phyloP scores from a whole-genome alignment of 2,797 vertebrate genomes.

The Rhadinocentrus ornatus region DNA sequence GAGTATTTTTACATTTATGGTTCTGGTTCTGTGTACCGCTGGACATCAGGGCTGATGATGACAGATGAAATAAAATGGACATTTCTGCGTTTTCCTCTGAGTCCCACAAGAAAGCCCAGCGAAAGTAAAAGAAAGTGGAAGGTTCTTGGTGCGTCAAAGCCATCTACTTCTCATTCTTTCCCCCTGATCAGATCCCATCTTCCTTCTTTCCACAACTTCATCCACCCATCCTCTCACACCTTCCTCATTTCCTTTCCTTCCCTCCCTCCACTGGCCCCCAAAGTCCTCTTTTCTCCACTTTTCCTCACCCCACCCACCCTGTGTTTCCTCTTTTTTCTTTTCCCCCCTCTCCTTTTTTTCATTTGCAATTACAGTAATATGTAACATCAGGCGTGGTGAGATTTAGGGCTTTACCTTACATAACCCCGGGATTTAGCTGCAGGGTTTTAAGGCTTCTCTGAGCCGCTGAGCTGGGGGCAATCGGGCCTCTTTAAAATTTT shows the following conservation, averaged over 20 bases:
- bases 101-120: slow-evolving; percentile 25
- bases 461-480: slow-evolving; percentile 79
- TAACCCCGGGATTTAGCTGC: slow-evolving; percentile 84
- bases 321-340: slow-evolving; percentile 41
- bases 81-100: neutral
- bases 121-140: slow-evolving; percentile 4
- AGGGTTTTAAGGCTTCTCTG: slow-evolving; percentile 81
- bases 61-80: slow-evolving; percentile 55
- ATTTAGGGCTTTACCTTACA: slow-evolving; percentile 87
- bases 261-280: slow-evolving; percentile 34
- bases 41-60: slow-evolving; percentile 34
- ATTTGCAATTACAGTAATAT: slow-evolving; percentile 87
- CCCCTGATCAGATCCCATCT: slow-evolving; percentile 30
- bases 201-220: slow-evolving; percentile 55
- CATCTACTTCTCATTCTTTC: slow-evolving; percentile 47
- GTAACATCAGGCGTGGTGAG: slow-evolving; percentile 83
- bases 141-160: slow-evolving; percentile 52
- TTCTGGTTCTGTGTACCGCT: slow-evolving; percentile 19
- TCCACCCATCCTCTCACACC: slow-evolving; percentile 70
- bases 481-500: slow-evolving; percentile 82
- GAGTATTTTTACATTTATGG: slow-evolving; percentile 26
- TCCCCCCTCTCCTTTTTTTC: slow-evolving; percentile 50
- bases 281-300: slow-evolving; percentile 50
- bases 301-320: slow-evolving; percentile 57
- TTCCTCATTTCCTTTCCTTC: slow-evolving; percentile 64